Evolutionary conservation across 2,797 vertebrate genomes (phyloP).

Genomic region (Pantherophis vulpinus): DNA sequence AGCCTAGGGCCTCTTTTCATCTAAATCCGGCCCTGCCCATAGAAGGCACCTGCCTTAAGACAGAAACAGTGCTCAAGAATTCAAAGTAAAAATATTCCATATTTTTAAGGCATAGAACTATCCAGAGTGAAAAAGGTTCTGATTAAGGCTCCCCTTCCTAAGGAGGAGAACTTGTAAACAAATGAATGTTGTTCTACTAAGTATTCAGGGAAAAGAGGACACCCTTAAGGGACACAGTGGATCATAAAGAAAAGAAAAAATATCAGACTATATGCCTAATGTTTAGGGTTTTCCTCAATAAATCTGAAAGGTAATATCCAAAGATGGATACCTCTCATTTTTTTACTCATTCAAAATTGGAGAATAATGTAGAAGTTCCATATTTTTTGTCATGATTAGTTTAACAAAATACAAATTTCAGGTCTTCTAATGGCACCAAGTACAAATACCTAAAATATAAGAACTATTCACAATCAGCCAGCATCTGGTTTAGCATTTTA

Average conservation of each 20-base stretch:
- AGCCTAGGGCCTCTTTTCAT: too few relatives aligned
- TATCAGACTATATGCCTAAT: neutral
- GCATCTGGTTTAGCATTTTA: neutral
- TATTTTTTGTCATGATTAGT: neutral
- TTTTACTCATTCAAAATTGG: neutral
- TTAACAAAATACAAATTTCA: neutral
- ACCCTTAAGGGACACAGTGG: neutral
- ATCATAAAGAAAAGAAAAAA: conserved; percentile 4
- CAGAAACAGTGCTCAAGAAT: neutral
- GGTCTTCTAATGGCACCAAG: neutral
- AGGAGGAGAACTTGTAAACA: neutral
- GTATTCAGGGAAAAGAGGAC: neutral
- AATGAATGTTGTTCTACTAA: neutral
- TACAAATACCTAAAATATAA: neutral
- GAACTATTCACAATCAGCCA: neutral
- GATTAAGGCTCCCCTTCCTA: neutral
- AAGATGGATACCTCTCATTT: neutral
- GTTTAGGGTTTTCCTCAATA: conserved; percentile 14
- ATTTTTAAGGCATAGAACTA: neutral
- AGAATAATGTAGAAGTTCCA: conserved; percentile 12
- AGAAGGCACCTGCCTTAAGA: neutral
- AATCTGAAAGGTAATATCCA: conserved; percentile 11
- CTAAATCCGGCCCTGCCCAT: neutral
- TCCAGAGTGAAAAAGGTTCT: neutral
- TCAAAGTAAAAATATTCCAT: neutral